These are phyloP conservation scores for Archips xylosteana DNA, from an alignment of 2,888 invertebrate species.

Conservation along the genomic window DNA sequence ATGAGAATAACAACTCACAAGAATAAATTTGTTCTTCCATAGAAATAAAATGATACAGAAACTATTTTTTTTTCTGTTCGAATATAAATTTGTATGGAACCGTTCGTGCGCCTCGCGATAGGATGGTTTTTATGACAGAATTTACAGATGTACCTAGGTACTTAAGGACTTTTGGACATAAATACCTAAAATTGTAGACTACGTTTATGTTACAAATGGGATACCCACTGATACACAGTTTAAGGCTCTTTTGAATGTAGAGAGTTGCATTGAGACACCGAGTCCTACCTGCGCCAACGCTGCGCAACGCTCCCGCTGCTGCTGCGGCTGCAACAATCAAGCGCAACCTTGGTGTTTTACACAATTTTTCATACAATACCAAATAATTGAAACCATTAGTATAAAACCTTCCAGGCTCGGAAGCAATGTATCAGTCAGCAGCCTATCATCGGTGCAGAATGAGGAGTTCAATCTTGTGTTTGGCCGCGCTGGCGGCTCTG, in stretches of 20 bases:
- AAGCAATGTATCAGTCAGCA: constrained; percentile 70
- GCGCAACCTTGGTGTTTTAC: constrained; percentile 80
- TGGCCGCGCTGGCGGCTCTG: constrained; percentile 80
- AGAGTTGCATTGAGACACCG: constrained; percentile 63
- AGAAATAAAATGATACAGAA: too few species aligned
- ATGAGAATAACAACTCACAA: too few species aligned
- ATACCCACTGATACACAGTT: not conserved
- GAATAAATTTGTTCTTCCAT: too few species aligned
- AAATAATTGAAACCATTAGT: constrained; percentile 68
- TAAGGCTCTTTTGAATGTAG: not conserved
- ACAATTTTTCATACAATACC: constrained; percentile 77
- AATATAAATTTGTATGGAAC: too few species aligned
- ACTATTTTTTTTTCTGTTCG: too few species aligned
- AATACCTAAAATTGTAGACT: too few species aligned
- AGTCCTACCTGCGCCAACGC: constrained; percentile 49
- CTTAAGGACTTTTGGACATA: too few species aligned
- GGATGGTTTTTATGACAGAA: too few species aligned
- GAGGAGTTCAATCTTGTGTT: constrained; percentile 72
- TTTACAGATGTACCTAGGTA: too few species aligned
- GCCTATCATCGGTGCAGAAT: constrained; percentile 67
- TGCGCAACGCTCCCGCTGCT: constrained; percentile 68
- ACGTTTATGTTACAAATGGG: not conserved
- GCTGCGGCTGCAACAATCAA: constrained; percentile 57
- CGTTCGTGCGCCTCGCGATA: too few species aligned
- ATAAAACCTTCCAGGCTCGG: constrained; percentile 73